Percentiles rank a stretch among this genome's conserved stretches.
phyloP scores from a whole-genome alignment of 2,797 vertebrate species.

The Gymnoscopelus braueri region DNA sequence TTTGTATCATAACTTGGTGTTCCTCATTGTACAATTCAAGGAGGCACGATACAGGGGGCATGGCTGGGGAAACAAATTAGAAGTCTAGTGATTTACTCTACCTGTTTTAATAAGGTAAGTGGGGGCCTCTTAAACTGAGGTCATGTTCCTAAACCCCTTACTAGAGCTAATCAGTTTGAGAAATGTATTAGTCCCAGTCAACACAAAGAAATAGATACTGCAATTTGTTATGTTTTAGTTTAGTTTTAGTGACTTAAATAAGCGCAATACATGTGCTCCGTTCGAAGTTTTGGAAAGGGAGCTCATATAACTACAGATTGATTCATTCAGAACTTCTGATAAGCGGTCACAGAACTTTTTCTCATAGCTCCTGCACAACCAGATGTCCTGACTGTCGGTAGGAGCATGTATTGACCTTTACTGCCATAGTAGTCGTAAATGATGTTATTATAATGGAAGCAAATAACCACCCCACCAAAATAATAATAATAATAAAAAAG shows the following conservation, averaged over 20 bases:
- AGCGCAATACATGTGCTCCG: too few species aligned
- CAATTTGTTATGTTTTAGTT: slow-evolving; percentile 41
- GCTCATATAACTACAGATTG: too few species aligned
- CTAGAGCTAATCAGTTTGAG: slow-evolving; percentile 64
- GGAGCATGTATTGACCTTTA: too few species aligned
- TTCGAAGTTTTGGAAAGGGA: too few species aligned
- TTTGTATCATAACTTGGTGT: slow-evolving; percentile 20
- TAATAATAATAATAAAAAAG: too few species aligned
- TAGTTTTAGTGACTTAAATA: slow-evolving; percentile 17
- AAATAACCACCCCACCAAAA: too few species aligned
- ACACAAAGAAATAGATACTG: slow-evolving; percentile 10
- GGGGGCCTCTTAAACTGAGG: slow-evolving; percentile 68
- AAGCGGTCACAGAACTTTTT: too few species aligned
- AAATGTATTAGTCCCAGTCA: slow-evolving; percentile 35
- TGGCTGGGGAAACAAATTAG: slow-evolving; percentile 74
- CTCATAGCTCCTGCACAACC: too few species aligned
- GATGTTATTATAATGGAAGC: too few species aligned
- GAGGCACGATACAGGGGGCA: slow-evolving; percentile 42
- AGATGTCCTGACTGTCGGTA: too few species aligned
- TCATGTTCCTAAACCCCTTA: slow-evolving; percentile 66
- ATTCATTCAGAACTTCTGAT: too few species aligned
- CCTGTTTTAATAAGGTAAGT: slow-evolving; percentile 62
- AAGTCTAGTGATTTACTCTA: slow-evolving; percentile 74
- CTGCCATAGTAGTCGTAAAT: too few species aligned
- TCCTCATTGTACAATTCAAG: slow-evolving; percentile 23